Base-by-base conservation (phyloP, 1,140 invertebrate species). In the Diorhabda carinulata region DNA sequence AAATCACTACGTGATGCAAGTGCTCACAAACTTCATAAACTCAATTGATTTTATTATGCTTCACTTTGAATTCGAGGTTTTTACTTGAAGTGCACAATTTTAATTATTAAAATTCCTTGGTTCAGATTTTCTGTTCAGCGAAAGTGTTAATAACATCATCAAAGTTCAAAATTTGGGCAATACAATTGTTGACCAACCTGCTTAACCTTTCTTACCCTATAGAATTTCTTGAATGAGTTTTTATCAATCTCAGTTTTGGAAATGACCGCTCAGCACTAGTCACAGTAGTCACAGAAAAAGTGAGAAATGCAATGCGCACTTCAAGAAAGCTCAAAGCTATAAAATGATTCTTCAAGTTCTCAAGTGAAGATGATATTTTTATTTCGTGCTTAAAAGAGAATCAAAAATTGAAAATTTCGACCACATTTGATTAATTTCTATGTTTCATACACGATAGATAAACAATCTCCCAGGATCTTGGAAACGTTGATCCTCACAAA, bases 401-500 rank as follows among this genome's bases (percentile, higher is more conserved):
- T 52, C 45, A 52, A 52, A 52, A 52, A 52, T 9, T 52, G 45
- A 52, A 52, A 52, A 52, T 52, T 52, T 52, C 45, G 5, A 52
- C 8, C 8, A 2, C 8, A 52, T 5, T 52, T 52, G 45, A 52
- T 2, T 52, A 52, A 52, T 52, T 6, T 6, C 8, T 1, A 52
- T 52, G 45, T 52, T 52, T 9, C 5, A 52, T 52, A 2, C 45
- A 6, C 45, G 45, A 52, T 9, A 52, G 8, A 52, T 52, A 52
- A 52, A 52, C 52, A 63, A 58, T 43, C 61, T 68, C 4, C 60
- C 60, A 59, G 67, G 44, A 6, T 9, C 8, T 52, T 5, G 1
- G 8, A 52, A 43, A 67, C 61, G 62, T 69, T 69, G 47, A 69
- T 69, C 68, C 42, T 66, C 68, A 45, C 45, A 69, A 69, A 69